Evolutionary conservation across 2,888 invertebrate genomes (phyloP), one percentile per base, ranked within the genome.

Genomic region (Malthinus flaveolus): DNA sequence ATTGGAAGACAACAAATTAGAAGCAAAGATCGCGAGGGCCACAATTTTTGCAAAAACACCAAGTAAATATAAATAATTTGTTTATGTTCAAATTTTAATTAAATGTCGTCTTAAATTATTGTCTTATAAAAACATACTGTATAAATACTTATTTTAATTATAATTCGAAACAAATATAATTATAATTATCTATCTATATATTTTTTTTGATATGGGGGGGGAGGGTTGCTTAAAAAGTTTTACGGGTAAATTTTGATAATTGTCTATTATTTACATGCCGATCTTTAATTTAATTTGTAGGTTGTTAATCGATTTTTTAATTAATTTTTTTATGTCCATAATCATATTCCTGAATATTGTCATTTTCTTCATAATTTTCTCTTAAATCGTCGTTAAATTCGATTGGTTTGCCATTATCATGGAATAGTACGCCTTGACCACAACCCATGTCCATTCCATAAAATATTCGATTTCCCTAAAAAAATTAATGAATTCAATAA

Each of bases 401-500:
- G 7, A 49, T 79, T 32, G 80, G 66, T 73, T 80, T 82, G 58
- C 77, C 76, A 33, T 74, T 73, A 63, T 79, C 79, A 61, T 81
- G 79, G 67, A 82, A 84, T 48, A 82, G 81, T 35, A 83, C 75
- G 57, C 83, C 83, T 67, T 85, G 83, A 0, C 85, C 85, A 70
- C 85, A 85, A 49, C 85, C 80, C 15, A 84, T 82, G 58, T 75
- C 76, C 72, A 74, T 74, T 78, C 85, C 84, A 80, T 83, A 72
- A 82, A 78, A 78, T 32, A 77, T 83, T 76, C 82, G 82, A 76
- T 82, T 84, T 69, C 85, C 85, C 85, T 85, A 79, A 50, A 80
- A 82, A 52, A 59, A 32, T 8, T n/a, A 10, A 12, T 1, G 10
- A 7, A 36, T 36, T 12, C 7, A 23, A 23, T 23, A 36, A 36